Conservation (phyloP, 2,113 vertebrate genomes). For the Larimichthys crocea region DNA sequence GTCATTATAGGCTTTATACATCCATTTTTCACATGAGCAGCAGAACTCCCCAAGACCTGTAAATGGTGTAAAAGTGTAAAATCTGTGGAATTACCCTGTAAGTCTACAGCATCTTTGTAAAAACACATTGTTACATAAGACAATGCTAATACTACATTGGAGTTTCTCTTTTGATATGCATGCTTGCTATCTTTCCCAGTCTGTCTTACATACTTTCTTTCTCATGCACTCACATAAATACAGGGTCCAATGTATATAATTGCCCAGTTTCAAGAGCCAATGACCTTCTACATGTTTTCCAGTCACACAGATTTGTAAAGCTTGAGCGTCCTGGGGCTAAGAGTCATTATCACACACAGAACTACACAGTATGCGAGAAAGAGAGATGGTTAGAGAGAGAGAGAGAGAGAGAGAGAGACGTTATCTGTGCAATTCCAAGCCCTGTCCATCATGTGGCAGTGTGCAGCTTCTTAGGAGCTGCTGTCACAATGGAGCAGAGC, state of each 20-base stretch:
- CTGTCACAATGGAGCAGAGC: conserved; percentile 72
- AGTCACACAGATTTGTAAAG: conserved; percentile 67
- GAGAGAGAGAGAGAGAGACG: not conserved
- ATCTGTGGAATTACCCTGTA: no score
- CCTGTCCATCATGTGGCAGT: conserved; percentile 83
- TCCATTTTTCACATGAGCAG: no score
- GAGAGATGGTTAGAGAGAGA: not conserved
- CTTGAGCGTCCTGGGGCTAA: conserved; percentile 47
- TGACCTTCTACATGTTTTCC: conserved; percentile 68
- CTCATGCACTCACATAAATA: conserved; percentile 1
- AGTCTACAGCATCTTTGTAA: not conserved
- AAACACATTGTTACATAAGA: not conserved
- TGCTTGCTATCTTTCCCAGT: not conserved
- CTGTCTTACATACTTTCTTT: not conserved
- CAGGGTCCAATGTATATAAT: conserved; percentile 29
- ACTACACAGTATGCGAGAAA: not conserved
- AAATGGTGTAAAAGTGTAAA: not conserved
- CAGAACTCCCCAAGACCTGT: not conserved
- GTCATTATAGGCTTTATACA: not conserved
- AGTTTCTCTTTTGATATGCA: conserved; percentile 10
- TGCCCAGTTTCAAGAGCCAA: conserved; percentile 43
- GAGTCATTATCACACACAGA: conserved; percentile 43
- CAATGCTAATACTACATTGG: not conserved
- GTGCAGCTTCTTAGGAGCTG: conserved; percentile 75
- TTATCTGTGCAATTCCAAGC: conserved; percentile 78